Evolutionary conservation across 2,888 invertebrate species (phyloP).

Genomic region (Acleris laterana): DNA sequence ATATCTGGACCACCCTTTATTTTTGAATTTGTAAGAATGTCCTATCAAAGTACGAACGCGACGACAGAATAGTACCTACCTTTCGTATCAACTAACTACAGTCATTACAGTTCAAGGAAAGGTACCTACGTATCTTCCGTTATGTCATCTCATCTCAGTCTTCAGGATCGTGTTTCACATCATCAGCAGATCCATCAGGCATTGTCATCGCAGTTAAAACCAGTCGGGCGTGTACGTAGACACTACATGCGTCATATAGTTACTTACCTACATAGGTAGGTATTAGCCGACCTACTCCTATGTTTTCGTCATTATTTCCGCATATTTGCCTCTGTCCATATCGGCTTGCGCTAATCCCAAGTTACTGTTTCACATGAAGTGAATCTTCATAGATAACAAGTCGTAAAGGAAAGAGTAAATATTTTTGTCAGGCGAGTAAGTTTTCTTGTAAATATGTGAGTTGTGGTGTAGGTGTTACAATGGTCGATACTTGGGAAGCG

Average conservation of each 20-base stretch:
- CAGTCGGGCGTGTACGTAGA: conserved; percentile 13
- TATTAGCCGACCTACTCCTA: conserved; percentile 18
- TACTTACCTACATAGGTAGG: conserved; percentile 25
- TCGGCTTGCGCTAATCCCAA: conserved; percentile 3
- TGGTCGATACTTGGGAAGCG: no score
- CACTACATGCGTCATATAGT: conserved; percentile 23
- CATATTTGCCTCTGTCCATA: conserved; percentile 11
- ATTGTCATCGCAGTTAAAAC: conserved; percentile 23
- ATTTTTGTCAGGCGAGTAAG: not conserved
- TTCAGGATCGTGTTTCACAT: conserved; percentile 8
- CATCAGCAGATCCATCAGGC: conserved; percentile 10
- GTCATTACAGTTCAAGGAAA: not conserved
- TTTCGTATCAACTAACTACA: not conserved
- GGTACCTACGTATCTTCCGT: not conserved
- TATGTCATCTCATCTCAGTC: conserved; percentile 2
- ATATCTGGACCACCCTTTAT: no score
- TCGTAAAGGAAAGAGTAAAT: not conserved
- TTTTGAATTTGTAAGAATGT: no score
- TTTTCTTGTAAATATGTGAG: no score
- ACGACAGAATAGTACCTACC: no score
- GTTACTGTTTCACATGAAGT: conserved; percentile 1
- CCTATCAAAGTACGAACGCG: no score
- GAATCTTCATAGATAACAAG: not conserved
- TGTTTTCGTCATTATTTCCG: conserved; percentile 30
- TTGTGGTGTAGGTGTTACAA: no score